A percentile compares a stretch with the other conserved stretches of the same genome.
Conservation (phyloP, 2,797 vertebrate species). For the Anomalospiza imberbis region DNA sequence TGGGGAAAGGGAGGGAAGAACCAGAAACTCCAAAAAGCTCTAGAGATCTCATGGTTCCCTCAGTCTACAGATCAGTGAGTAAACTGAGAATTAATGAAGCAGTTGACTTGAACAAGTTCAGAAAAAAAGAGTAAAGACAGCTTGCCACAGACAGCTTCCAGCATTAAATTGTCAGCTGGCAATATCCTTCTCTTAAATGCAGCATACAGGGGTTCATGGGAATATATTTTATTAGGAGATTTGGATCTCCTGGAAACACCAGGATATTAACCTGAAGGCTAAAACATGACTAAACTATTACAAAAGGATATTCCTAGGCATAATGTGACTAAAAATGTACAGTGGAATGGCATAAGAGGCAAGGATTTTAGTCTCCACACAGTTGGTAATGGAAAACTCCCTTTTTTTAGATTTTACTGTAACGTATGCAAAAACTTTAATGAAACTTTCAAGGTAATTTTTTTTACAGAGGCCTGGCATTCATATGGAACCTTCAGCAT, state of each 20-base stretch:
- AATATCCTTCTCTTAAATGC: neutral
- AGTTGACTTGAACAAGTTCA: neutral
- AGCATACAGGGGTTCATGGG: neutral
- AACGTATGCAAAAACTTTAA: neutral
- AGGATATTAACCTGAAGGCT: neutral
- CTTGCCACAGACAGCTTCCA: neutral
- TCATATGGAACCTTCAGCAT: neutral
- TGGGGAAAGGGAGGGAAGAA: neutral
- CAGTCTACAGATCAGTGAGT: neutral
- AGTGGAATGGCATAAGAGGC: neutral
- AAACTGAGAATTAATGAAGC: neutral
- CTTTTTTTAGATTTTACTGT: neutral
- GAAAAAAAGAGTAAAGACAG: neutral
- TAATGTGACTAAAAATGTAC: neutral
- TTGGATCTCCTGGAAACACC: neutral
- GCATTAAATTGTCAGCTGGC: neutral
- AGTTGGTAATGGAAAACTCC: neutral
- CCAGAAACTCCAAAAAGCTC: neutral
- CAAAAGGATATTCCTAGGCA: neutral
- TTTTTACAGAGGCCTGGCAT: neutral
- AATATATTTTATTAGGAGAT: neutral
- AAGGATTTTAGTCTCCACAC: neutral
- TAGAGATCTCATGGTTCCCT: neutral
- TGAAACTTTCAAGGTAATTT: neutral
- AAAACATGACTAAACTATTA: neutral